phyloP scores from a whole-genome alignment of 2,888 invertebrate species.

The Nymphalis polychloros region DNA sequence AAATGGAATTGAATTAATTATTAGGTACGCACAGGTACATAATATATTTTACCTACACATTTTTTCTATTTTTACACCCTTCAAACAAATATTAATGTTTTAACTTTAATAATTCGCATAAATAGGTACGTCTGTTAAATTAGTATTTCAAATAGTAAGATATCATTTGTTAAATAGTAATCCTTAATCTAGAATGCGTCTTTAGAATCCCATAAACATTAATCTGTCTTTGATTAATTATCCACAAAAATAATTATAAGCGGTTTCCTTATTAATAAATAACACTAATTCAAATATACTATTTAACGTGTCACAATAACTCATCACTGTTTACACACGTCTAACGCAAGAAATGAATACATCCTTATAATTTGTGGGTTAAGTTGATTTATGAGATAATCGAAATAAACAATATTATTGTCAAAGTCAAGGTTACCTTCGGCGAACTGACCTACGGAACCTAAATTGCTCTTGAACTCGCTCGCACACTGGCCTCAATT shows the following conservation, averaged over 20 bases:
- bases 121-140: no score
- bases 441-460: constrained; percentile 81
- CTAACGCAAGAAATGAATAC: not conserved
- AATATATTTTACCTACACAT: no score
- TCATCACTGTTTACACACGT: not conserved
- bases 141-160: no score
- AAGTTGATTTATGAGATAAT: constrained; percentile 8
- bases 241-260: not conserved
- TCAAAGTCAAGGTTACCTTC: constrained; percentile 81
- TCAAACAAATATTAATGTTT: no score
- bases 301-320: constrained; percentile 1
- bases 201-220: no score
- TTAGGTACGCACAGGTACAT: no score
- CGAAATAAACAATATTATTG: constrained; percentile 46
- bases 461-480: constrained; percentile 82
- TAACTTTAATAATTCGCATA: no score
- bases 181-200: no score
- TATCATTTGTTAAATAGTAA: not conserved
- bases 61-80: no score
- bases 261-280: not conserved
- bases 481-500: constrained; percentile 81
- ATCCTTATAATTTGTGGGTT: not conserved
- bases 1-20: no score
- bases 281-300: constrained; percentile 3
- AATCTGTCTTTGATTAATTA: no score